phyloP scores from a whole-genome alignment of 53 echinoderm and acorn worm genomes.

The Zoroaster sp. region DNA sequence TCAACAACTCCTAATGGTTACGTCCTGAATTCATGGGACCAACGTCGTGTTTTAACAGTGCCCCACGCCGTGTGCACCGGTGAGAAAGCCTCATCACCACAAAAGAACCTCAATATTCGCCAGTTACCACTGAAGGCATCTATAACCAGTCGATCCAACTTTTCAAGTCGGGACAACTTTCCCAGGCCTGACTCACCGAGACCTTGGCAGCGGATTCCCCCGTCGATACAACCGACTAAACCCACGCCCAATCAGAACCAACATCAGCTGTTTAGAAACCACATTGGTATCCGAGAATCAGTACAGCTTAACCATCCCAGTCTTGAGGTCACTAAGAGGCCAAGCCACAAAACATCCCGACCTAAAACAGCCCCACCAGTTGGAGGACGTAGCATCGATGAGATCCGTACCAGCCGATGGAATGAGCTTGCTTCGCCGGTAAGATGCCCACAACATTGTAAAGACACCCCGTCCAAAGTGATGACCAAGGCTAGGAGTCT shows the following conservation, averaged over 20 bases:
- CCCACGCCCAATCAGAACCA: conserved; percentile 17
- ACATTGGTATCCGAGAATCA: background rate
- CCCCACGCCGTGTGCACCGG: too few relatives aligned
- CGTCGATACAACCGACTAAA: background rate
- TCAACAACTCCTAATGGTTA: conserved; percentile 11
- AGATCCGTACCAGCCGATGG: conserved; percentile 9
- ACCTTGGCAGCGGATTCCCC: background rate
- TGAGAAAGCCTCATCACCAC: background rate
- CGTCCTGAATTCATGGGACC: background rate
- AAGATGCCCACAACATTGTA: conserved; percentile 44
- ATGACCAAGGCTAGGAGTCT: conserved; percentile 35
- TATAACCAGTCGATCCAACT: background rate
- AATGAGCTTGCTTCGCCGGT: conserved; percentile 29
- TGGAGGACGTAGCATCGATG: background rate
- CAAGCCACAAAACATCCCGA: background rate
- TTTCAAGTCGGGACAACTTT: background rate
- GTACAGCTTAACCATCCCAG: background rate
- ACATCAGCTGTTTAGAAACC: background rate
- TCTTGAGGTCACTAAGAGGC: background rate
- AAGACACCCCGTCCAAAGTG: conserved; percentile 20
- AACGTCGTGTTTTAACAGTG: background rate
- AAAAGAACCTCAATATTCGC: background rate
- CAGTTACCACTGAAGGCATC: background rate
- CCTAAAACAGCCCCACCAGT: conserved; percentile 23
- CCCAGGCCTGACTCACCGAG: conserved; percentile 2